phyloP scores from a whole-genome alignment of 92 coral and sea anemone genomes.

The Porites divaricata region DNA sequence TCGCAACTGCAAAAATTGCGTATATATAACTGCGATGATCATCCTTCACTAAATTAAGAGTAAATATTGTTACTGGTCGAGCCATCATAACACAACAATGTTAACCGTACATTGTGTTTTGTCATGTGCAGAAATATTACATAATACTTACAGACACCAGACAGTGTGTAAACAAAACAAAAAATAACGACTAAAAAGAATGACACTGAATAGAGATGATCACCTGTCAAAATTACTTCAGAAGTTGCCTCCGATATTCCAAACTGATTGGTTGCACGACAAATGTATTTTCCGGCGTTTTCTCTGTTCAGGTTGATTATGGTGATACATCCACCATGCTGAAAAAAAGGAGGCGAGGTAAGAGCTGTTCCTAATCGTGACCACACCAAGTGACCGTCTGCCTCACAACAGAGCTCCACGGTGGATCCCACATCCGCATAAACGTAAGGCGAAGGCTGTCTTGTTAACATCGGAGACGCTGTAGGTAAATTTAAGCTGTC shows the following conservation, averaged over 20 bases:
- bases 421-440: not conserved
- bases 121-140: too few relatives aligned
- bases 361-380: not conserved
- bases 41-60: too few relatives aligned
- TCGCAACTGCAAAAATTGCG: too few relatives aligned
- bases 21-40: too few relatives aligned
- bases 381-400: slow-evolving; percentile 23
- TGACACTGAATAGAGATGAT: too few relatives aligned
- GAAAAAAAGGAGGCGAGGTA: not conserved
- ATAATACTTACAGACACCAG: too few relatives aligned
- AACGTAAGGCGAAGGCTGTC: not conserved
- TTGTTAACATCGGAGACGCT: slow-evolving; percentile 12
- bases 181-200: too few relatives aligned
- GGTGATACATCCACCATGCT: slow-evolving; percentile 12
- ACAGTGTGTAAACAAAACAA: too few relatives aligned
- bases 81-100: too few relatives aligned
- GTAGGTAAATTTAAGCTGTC: too few relatives aligned
- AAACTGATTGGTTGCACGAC: not conserved
- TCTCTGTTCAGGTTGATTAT: not conserved
- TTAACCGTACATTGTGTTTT: too few relatives aligned
- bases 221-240: not conserved
- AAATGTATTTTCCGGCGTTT: not conserved
- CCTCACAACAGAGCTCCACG: slow-evolving; percentile 11
- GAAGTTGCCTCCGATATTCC: slow-evolving; percentile 3
- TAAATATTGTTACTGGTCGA: too few relatives aligned